Conservation (phyloP, 2,888 invertebrate genomes). For the Lysandra coridon region DNA sequence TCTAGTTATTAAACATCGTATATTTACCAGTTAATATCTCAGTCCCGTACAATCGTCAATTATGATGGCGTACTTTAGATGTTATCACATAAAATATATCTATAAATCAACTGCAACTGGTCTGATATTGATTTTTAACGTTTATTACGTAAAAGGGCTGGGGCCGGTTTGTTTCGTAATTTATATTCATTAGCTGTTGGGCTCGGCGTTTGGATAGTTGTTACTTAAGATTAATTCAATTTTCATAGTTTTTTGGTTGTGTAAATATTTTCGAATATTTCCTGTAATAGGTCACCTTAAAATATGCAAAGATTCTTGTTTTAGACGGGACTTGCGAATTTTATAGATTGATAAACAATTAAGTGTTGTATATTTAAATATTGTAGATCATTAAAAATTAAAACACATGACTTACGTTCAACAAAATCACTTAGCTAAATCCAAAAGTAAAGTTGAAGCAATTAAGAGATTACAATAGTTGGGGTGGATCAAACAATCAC, state of each 20-base stretch:
- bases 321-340: neutral
- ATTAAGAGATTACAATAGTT: slow-evolving; percentile 29
- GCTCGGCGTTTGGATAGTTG: slow-evolving; percentile 41
- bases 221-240: slow-evolving; percentile 33
- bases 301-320: neutral
- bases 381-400: neutral
- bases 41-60: slow-evolving; percentile 65
- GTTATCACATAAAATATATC: slow-evolving; percentile 74
- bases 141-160: slow-evolving; percentile 68
- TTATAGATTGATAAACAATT: neutral
- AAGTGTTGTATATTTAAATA: too few relatives aligned
- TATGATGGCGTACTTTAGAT: slow-evolving; percentile 74
- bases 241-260: slow-evolving; percentile 8
- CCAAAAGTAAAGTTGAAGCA: slow-evolving; percentile 15
- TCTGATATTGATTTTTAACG: slow-evolving; percentile 76
- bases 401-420: neutral
- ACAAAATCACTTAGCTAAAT: neutral
- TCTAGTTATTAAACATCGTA: slow-evolving; percentile 30
- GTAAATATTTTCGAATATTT: neutral
- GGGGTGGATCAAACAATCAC: slow-evolving; percentile 34
- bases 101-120: slow-evolving; percentile 73
- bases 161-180: slow-evolving; percentile 64
- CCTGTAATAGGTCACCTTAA: neutral
- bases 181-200: slow-evolving; percentile 70
- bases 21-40: slow-evolving; percentile 42